Conservation (phyloP, 2,797 vertebrate species). For the Labeo calbasu region DNA sequence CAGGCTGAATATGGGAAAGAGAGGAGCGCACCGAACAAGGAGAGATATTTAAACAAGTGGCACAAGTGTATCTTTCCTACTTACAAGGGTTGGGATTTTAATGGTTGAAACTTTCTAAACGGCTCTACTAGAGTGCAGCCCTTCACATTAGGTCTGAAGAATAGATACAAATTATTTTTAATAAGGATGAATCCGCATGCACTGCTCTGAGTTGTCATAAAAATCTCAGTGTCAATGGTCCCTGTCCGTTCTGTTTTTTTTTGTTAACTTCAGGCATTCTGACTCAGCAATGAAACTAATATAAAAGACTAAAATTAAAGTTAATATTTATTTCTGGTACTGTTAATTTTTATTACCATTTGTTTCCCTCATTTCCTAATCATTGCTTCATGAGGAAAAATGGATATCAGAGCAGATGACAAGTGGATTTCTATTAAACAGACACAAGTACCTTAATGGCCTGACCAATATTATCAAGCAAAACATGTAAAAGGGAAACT, state of each 20-base stretch:
- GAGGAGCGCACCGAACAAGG: conserved; percentile 51
- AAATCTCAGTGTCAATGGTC: conserved; percentile 18
- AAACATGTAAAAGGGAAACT: conserved; percentile 37
- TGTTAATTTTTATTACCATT: neutral
- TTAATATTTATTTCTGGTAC: neutral
- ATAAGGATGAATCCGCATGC: conserved; percentile 29
- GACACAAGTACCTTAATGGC: conserved; percentile 8
- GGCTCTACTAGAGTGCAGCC: conserved; percentile 6
- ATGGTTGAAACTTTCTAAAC: conserved; percentile 44
- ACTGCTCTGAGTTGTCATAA: conserved; percentile 28
- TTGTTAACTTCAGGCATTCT: neutral
- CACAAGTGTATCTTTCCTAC: conserved; percentile 78
- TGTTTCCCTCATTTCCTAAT: neutral
- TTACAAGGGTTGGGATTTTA: conserved; percentile 47
- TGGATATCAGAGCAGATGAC: conserved; percentile 21
- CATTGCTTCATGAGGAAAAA: conserved; percentile 25
- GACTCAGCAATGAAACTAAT: neutral
- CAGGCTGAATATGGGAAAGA: conserved; percentile 39
- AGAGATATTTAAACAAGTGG: conserved; percentile 75
- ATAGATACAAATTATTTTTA: conserved; percentile 36
- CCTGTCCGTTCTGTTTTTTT: neutral
- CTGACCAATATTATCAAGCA: conserved; percentile 29
- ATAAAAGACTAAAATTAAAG: neutral
- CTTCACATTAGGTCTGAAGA: conserved; percentile 21
- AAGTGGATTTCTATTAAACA: conserved; percentile 21